Evolutionary conservation across 2,888 invertebrate genomes (phyloP), one percentile per base, ranked within the genome.

Genomic region (Hyalella azteca): DNA sequence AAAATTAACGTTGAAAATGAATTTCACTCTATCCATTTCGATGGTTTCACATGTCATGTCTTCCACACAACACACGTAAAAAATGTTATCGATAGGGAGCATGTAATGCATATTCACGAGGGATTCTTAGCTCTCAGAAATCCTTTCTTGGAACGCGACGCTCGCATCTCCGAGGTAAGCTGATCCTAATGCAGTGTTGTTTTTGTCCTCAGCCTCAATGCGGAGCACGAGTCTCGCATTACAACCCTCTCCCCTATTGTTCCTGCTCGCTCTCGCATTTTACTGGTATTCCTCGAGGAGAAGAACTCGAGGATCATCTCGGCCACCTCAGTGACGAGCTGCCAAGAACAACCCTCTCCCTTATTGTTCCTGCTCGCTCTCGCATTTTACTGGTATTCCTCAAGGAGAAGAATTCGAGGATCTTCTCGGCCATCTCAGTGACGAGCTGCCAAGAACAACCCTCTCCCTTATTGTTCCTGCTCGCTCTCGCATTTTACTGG

Each of bases 121-220:
- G 29, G 29, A 26, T 11, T 26, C 54, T 54, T 22, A 54, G 54
- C 54, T 54, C 29, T 26, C 2, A 29, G 15, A 29, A 66, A 66
- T 66, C 66, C 36, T 19, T 66, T 15, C 66, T 36, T 66, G 66
- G 36, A 66, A 66, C 36, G 36, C 26, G 36, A 36, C 29, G 66
- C 66, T 36, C 36, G n/a, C 59, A 19, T 66, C 66, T 29, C 5
- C 32, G 54, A 66, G 15, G 66, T 5, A 66, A 66, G 29, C 7
- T 1, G 66, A 66, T 66, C 66, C 66, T 66, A 66, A 66, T 66
- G 36, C 66, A 36, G 36, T 66, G 66, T 66, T 66, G 66, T 66
- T 66, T 66, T 66, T 66, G 32, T 66, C 29, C 66, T 15, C 66
- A 66, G 66, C 66, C n/a, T 66, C 66, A 36, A 66, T 66, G 66